These are phyloP conservation scores for Lasius fuliginosus DNA, from an alignment of 2,888 invertebrate species.

Conservation along the genomic window DNA sequence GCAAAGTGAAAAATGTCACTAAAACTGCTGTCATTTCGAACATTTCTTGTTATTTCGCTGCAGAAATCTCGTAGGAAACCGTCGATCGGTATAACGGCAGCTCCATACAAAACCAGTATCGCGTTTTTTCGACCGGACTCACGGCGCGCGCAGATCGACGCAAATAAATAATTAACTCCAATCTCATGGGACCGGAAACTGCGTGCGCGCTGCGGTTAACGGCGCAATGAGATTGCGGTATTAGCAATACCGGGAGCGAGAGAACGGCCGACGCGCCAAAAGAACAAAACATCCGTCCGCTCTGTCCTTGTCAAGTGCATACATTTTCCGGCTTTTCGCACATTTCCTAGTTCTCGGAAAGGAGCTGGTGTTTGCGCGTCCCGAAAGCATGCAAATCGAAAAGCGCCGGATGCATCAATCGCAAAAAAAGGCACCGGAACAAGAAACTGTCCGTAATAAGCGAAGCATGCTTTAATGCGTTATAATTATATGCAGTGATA, in stretches of 20 bases:
- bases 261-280: neutral
- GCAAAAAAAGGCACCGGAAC: constrained; percentile 1
- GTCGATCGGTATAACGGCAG: neutral
- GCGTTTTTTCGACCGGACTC: neutral
- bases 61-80: constrained; percentile 31
- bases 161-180: constrained; percentile 45
- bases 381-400: constrained; percentile 26
- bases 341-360: constrained; percentile 16
- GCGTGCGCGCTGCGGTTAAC: constrained; percentile 35
- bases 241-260: constrained; percentile 22
- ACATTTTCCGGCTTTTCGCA: constrained; percentile 30
- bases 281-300: neutral
- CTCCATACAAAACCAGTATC: constrained; percentile 14
- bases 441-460: neutral
- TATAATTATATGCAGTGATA: constrained; percentile 21
- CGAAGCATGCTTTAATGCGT: neutral
- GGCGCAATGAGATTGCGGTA: constrained; percentile 47
- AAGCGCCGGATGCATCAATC: constrained; percentile 17
- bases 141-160: neutral
- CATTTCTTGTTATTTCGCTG: neutral
- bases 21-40: neutral
- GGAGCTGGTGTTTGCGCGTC: neutral
- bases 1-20: neutral
- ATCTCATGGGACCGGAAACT: constrained; percentile 33
- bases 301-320: neutral